Evolutionary conservation across 2,888 invertebrate genomes (phyloP), one percentile per base, ranked within the genome.

Genomic region (Elegia similella): DNA sequence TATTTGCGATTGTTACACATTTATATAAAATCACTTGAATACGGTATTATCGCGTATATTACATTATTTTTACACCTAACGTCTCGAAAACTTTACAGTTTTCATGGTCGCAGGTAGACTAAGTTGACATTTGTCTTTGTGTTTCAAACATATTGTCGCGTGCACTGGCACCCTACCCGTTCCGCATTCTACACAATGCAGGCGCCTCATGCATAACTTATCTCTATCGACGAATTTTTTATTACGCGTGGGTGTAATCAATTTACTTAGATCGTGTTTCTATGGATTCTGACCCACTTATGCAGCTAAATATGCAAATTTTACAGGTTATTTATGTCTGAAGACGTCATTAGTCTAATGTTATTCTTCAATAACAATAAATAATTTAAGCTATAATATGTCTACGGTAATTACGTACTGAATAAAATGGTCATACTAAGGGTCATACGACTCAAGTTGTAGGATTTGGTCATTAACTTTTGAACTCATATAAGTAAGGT

Each of bases 121-220:
- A n/a, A n/a, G n/a, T n/a, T n/a, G n/a, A n/a, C n/a, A n/a, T n/a
- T n/a, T n/a, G n/a, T n/a, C n/a, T n/a, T n/a, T n/a, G n/a, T n/a
- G n/a, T n/a, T 23, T 23, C 15, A 13, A 48, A 32, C 13, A 15
- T 32, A 32, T 7, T 16, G 29, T 32, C 62, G 62, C 62, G 56
- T 3, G 30, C 10, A 53, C 17, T 57, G 29, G 6, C 34, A 42
- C 58, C 61, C 46, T 52, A 46, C 16, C 59, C 15, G 59, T 61
- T 53, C 62, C 42, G 59, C 56, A 60, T 68, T 59, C 46, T 43
- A 58, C 58, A 64, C 59, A 66, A 63, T 62, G 61, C 63, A 62
- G 52, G 30, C 56, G 56, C 38, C 34, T 34, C 38, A 38, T 38
- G 38, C 55, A 60, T 63, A 62, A 57, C 57, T 63, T 17, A 43